Base-by-base conservation (phyloP, 1,140 invertebrate species). In the Bombus turneri region DNA sequence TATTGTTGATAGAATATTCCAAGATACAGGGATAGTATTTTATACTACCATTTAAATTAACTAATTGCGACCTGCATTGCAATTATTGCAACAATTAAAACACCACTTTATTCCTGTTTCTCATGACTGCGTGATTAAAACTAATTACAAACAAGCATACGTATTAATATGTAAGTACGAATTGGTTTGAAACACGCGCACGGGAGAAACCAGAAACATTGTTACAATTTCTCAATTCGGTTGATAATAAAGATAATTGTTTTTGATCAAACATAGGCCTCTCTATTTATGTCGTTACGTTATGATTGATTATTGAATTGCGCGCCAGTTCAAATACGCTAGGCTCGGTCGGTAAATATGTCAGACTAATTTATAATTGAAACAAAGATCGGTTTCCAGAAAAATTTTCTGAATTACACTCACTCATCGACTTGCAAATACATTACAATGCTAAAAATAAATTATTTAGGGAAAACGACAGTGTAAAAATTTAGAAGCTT, bases 231-330 rank as follows among this genome's bases (percentile, higher is more conserved):
- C 34, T 62, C 39, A 31, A 72, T 47, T n/a, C 4, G 37, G 59
- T 15, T 37, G 53, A 68, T 39, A 79, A 47, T 59, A 71, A 59
- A 84, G 75, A 80, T 62, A 79, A 39, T 71, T 13, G 53, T 69
- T 31, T n/a, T 43, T 39, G 47, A 71, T 62, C 47, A 43, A 79
- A 59, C 39, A 34, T 72, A 84, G 83, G 83, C 83, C 68, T 80
- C 57, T 18, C 31, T 39, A 22, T 37, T 34, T 37, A 31, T 57
- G 15, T 41, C 28, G n/a, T 82, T 37, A 28, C 10, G 3, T 77
- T 28, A 28, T 8, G 22, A 53, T 69, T 28, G 22, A 28, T 78
- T 68, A 41, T 74, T 71, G 41, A 31, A 43, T 43, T 25, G 25
- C 41, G 64, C 31, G 62, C 18, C 43, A 31, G 31, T 47, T 25